A percentile compares a stretch with the other conserved stretches of the same genome.
phyloP scores from a whole-genome alignment of 2,888 invertebrate species.

The Sabatieria punctata region DNA sequence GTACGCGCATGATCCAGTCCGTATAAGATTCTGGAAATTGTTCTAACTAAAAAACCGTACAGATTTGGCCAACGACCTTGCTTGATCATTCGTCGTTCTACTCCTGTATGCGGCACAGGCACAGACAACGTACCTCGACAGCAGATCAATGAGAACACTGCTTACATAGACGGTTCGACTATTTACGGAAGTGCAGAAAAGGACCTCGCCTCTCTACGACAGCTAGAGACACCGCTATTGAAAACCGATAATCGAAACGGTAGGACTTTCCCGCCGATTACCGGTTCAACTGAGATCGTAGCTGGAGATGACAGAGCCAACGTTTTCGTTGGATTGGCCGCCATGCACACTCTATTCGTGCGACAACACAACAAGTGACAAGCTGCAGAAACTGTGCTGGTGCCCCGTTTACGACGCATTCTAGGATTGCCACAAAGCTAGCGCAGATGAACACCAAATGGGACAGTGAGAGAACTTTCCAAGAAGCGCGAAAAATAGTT shows the following conservation, averaged over 20 bases:
- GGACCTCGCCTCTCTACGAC: conserved; percentile 26
- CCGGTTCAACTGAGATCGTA: conserved; percentile 21
- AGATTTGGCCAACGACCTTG: too few species aligned
- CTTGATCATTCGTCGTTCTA: too few species aligned
- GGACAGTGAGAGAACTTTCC: conserved; percentile 75
- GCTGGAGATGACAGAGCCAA: conserved; percentile 27
- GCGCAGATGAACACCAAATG: conserved; percentile 68
- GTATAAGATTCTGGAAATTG: too few species aligned
- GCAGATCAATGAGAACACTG: conserved; percentile 54
- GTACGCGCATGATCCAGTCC: too few species aligned
- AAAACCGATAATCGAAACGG: too few species aligned
- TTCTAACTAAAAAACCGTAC: too few species aligned
- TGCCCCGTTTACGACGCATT: too few species aligned
- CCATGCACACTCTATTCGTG: conserved; percentile 49
- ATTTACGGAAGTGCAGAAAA: conserved; percentile 65
- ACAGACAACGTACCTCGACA: conserved; percentile 79
- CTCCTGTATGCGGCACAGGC: conserved; percentile 90
- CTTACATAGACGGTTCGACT: conserved; percentile 86
- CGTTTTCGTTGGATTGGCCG: conserved; percentile 36
- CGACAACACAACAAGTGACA: conserved; percentile 88
- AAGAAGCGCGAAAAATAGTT: conserved; percentile 60
- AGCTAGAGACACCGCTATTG: conserved; percentile 24
- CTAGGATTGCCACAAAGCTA: conserved; percentile 54
- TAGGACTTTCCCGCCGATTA: too few species aligned
- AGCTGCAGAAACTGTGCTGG: too few species aligned